These are phyloP conservation scores for Balaeniceps rex DNA, from an alignment of 2,113 vertebrate genomes.

Conservation along the genomic window DNA sequence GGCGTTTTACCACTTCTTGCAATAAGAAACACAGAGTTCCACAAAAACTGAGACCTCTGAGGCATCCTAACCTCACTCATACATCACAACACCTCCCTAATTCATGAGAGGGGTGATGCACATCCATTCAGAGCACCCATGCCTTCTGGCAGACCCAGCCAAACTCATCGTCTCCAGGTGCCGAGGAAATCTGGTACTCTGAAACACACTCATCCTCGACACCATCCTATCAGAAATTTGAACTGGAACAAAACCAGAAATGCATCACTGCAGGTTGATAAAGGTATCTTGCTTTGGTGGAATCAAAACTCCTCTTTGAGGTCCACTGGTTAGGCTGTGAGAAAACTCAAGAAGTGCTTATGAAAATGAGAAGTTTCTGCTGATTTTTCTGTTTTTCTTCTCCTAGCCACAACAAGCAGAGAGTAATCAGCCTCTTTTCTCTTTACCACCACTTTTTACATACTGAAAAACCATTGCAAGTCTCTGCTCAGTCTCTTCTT, in stretches of 20 bases:
- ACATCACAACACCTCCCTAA: background rate
- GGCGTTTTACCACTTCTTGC: background rate
- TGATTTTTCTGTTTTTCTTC: background rate
- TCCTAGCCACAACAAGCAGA: background rate
- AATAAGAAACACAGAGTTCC: background rate
- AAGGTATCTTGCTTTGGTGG: background rate
- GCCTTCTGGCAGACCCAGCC: background rate
- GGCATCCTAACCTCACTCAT: background rate
- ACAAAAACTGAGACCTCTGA: background rate
- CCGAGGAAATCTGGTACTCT: background rate
- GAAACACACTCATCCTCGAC: background rate
- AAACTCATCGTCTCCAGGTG: background rate
- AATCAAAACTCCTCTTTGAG: background rate
- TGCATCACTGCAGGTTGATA: too few relatives aligned
- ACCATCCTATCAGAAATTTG: accelerated
- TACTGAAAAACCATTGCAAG: background rate
- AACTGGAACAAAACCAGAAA: background rate
- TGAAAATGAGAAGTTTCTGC: background rate
- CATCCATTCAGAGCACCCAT: background rate
- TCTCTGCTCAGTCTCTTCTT: background rate
- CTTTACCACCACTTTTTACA: background rate
- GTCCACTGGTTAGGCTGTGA: background rate
- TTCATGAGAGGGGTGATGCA: background rate
- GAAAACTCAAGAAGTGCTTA: background rate
- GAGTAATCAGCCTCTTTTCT: background rate